phyloP scores from a whole-genome alignment of 2,113 vertebrate species.

The Ivindomyrus marchei region DNA sequence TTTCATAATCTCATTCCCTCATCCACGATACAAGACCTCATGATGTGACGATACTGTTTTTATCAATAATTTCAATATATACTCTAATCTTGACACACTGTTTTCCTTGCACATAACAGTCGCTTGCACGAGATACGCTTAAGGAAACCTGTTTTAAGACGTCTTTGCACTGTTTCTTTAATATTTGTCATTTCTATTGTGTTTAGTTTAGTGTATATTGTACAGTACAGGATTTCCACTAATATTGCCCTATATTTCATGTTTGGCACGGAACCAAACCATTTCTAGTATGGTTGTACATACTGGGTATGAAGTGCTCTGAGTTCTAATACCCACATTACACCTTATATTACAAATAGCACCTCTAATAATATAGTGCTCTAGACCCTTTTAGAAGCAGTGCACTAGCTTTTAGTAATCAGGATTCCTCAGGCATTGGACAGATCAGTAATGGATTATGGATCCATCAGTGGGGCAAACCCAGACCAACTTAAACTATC shows the following conservation, averaged over 20 bases:
- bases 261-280: background rate
- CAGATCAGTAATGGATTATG: background rate
- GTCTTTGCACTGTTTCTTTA: background rate
- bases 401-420: background rate
- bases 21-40: background rate
- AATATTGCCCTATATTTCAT: background rate
- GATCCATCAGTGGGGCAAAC: background rate
- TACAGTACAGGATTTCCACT: background rate
- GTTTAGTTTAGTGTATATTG: background rate
- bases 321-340: background rate
- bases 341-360: background rate
- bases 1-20: constrained; percentile 28
- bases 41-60: background rate
- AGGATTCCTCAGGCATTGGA: background rate
- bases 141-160: background rate
- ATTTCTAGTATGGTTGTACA: background rate
- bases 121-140: background rate
- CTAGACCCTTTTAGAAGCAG: background rate
- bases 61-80: background rate
- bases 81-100: background rate
- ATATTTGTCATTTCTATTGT: background rate
- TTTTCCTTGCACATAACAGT: background rate
- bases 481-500: background rate
- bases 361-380: background rate
- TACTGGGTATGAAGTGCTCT: background rate